These are phyloP conservation scores for Cuniculus paca DNA, from an alignment of 2,797 vertebrate genomes.

Conservation along the genomic window DNA sequence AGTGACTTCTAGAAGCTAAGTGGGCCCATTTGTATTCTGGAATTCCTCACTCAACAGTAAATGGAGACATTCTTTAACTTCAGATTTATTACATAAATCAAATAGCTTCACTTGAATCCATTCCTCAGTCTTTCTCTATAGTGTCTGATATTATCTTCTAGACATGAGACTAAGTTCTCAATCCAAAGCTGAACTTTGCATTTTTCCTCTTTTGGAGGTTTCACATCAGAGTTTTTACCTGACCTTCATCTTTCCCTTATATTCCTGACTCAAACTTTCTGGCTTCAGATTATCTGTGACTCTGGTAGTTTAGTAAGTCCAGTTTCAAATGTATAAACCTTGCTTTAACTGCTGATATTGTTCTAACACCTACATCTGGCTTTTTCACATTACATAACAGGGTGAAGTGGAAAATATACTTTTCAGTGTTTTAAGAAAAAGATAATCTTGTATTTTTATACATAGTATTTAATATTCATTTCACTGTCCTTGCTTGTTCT, in stretches of 20 bases:
- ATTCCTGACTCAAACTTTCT: background rate
- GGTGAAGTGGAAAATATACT: background rate
- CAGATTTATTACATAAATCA: background rate
- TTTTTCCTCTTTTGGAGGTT: background rate
- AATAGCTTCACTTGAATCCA: background rate
- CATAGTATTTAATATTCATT: background rate
- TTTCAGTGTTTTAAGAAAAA: background rate
- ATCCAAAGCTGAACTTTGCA: background rate
- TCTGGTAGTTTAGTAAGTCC: background rate
- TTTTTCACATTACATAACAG: background rate
- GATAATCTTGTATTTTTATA: background rate
- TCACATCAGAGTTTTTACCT: background rate
- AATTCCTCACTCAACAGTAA: background rate
- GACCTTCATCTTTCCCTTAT: background rate
- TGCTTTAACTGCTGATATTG: background rate
- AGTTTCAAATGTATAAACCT: background rate
- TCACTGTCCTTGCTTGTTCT: background rate
- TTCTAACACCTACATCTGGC: background rate
- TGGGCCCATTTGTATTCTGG: background rate
- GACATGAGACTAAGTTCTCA: background rate
- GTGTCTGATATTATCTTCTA: slow-evolving; percentile 6
- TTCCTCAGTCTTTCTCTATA: background rate
- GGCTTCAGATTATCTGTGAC: background rate
- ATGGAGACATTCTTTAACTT: background rate
- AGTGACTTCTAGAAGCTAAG: background rate